Evolutionary conservation across 2,888 invertebrate species (phyloP).

Genomic region (Drosophila melanosoma): DNA sequence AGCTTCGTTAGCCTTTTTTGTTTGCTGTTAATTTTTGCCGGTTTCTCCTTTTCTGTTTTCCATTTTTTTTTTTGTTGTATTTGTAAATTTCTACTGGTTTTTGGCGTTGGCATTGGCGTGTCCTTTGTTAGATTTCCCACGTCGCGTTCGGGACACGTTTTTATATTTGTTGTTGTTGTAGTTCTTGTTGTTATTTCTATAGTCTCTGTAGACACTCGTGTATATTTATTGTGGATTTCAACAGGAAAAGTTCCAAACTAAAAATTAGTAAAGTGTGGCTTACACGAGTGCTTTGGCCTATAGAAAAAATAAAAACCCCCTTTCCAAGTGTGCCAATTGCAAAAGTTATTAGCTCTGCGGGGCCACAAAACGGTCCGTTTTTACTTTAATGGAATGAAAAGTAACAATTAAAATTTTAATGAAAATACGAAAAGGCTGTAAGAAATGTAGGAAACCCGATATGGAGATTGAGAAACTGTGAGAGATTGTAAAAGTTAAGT

Average conservation of each 20-base stretch:
- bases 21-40: constrained; percentile 72
- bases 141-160: constrained; percentile 62
- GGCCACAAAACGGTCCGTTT: constrained; percentile 5
- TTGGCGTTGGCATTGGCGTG: constrained; percentile 49
- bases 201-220: constrained; percentile 63
- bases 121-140: constrained; percentile 73
- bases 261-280: constrained; percentile 71
- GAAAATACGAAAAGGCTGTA: background rate
- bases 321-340: constrained; percentile 69
- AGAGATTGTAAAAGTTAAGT: background rate
- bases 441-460: too few species aligned
- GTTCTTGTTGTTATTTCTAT: constrained; percentile 30
- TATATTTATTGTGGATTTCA: constrained; percentile 70
- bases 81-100: constrained; percentile 26
- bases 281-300: constrained; percentile 44
- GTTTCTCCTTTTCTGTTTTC: constrained; percentile 18
- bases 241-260: constrained; percentile 73
- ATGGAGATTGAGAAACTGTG: too few species aligned
- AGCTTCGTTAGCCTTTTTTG: constrained; percentile 62
- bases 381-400: background rate
- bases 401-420: too few species aligned
- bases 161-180: constrained; percentile 32
- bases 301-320: constrained; percentile 31
- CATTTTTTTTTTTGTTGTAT: constrained; percentile 13
- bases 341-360: constrained; percentile 56